Evolutionary conservation across 1,140 invertebrate genomes (phyloP), one percentile per base, ranked within the genome.

Genomic region (Drosophila sproati): DNA sequence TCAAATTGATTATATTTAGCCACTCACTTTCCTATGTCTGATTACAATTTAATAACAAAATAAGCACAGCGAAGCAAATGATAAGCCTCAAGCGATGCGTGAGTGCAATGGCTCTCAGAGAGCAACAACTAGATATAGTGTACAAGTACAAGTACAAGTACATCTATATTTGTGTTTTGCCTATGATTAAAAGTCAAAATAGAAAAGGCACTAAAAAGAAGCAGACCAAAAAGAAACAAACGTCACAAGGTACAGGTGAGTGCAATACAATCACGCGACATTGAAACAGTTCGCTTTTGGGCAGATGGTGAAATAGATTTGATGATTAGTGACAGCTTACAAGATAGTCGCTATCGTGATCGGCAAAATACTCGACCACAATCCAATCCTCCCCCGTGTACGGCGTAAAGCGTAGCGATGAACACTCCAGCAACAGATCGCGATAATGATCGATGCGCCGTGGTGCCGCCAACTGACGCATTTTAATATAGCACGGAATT

Each of bases 311-410:
- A 5, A 12, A 35, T 3, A 34, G 5, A 20, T 20, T 7, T 2
- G 10, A 63, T 12, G 54, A 31, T 12, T 8, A 31, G 50, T 20
- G 55, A n/a, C 55, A 50, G 70, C 91, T 92, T 76, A 92, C 91
- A 54, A 92, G 75, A 67, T 89, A 92, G 63, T 88, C 91, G 62
- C 79, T 89, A 45, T 91, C 87, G 72, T 91, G 91, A 80, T 91
- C 81, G 4, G 78, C 69, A 75, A 92, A 92, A 69, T 92, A 92
- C 70, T 92, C 91, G 48, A 89, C 73, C 28, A 82, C 83, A 64
- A 92, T 86, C 91, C 91, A 92, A 54, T 92, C 87, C 55, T 87
- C 91, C 5, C 85, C 91, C 7, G 73, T 78, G 66, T 91, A 91
- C 6, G 52, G 77, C 62, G 67, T 64, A 55, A 73, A 91, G 2